A percentile compares a stretch with the other conserved stretches of the same genome.
Conservation (phyloP, 2,113 vertebrate genomes). For the Erinaceus europaeus region DNA sequence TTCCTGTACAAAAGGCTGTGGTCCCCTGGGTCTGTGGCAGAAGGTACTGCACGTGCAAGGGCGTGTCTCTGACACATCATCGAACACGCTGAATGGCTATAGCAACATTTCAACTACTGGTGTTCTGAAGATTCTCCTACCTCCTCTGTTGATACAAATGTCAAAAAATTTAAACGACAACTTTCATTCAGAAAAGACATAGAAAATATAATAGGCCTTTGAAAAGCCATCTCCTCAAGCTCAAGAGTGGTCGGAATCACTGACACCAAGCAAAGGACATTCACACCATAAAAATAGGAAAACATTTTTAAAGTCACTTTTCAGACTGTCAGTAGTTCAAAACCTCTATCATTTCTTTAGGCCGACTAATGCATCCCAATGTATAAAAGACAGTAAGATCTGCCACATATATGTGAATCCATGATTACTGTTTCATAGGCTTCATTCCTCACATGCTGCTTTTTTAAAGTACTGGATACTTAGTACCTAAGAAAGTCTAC, state of each 20-base stretch:
- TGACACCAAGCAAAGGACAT: slow-evolving; percentile 72
- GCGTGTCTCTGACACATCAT: slow-evolving; percentile 48
- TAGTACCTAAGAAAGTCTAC: slow-evolving; percentile 63
- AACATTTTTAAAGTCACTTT: slow-evolving; percentile 41
- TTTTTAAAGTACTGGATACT: slow-evolving; percentile 51
- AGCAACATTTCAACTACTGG: slow-evolving; percentile 73
- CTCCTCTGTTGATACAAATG: slow-evolving; percentile 75
- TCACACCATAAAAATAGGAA: slow-evolving; percentile 61
- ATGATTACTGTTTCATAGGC: slow-evolving; percentile 73
- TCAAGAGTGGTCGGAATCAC: slow-evolving; percentile 83
- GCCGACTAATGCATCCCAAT: slow-evolving; percentile 57
- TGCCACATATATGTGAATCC: slow-evolving; percentile 47
- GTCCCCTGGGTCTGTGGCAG: slow-evolving; percentile 74
- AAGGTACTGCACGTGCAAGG: slow-evolving; percentile 58
- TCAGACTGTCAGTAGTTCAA: slow-evolving; percentile 78
- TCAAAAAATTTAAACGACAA: slow-evolving; percentile 79
- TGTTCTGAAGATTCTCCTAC: slow-evolving; percentile 72
- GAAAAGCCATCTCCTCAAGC: slow-evolving; percentile 75
- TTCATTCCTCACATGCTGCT: slow-evolving; percentile 78
- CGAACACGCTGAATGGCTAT: slow-evolving; percentile 59
- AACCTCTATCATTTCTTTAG: slow-evolving; percentile 82
- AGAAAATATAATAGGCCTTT: slow-evolving; percentile 78
- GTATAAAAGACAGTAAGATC: slow-evolving; percentile 73
- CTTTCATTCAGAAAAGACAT: slow-evolving; percentile 78
- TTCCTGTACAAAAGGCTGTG: slow-evolving; percentile 54